Evolutionary conservation across 1,140 invertebrate genomes (phyloP), one percentile per base, ranked within the genome.

Genomic region (Zaprionus kolodkinae): DNA sequence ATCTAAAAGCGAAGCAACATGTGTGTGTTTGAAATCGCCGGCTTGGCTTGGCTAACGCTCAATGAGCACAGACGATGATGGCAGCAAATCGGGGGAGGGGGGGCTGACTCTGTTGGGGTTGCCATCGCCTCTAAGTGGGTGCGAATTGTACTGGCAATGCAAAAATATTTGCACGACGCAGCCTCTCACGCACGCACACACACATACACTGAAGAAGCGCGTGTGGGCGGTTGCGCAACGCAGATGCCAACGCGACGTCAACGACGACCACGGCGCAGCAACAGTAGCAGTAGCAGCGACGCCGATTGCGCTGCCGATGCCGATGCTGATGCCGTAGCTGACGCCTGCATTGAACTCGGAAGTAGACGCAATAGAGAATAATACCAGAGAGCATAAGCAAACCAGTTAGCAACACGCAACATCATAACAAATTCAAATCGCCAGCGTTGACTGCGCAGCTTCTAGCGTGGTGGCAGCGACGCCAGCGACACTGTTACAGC

Each of bases 381-480:
- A 75, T 75, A 64, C 55, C 27, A 30, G 72, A 67, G 54, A 64
- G 66, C 40, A 71, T 66, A 75, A 69, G 50, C 69, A 87, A 87
- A 87, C 84, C 84, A 87, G 84, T 87, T 83, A 78, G 57, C 76
- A 84, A 71, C 82, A 86, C 81, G 78, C 74, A 80, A 88, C 83
- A 88, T 87, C 84, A 87, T 87, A 87, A 87, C 84, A 87, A 88
- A 87, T 87, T 87, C 77, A 87, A 87, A 87, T 80, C 84, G 84
- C 62, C 73, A 78, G 43, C 67, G 60, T 17, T 57, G 50, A 38
- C 68, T 57, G 43, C 45, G 38, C 61, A 76, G 67, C 73, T 64
- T 75, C 72, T 66, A 66, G 35, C 66, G 52, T 15, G 59, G 52
- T 15, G 59, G 52, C 12, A 12, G 50, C 75, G 59, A 68, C 66